Percentiles rank a stretch among this genome's conserved stretches.
phyloP scores from a whole-genome alignment of 1,140 invertebrate genomes.

The Megalopta genalis region DNA sequence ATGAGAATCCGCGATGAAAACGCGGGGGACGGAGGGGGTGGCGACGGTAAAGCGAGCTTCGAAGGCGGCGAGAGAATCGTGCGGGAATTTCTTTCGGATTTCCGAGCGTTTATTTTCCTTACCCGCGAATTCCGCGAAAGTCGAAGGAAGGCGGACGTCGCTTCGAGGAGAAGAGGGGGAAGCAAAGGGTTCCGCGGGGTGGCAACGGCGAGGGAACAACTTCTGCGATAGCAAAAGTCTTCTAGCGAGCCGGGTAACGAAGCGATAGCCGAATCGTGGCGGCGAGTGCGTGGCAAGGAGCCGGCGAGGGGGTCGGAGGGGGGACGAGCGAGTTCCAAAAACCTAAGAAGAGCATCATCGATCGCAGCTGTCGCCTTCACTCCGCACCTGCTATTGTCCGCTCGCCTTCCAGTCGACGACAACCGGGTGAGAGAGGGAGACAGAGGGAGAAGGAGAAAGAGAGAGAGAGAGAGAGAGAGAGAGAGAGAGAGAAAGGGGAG shows the following conservation, averaged over 20 bases:
- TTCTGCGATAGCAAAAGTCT: too few species aligned
- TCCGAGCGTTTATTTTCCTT: too few species aligned
- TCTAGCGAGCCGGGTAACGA: neutral
- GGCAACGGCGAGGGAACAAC: too few species aligned
- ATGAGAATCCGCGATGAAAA: too few species aligned
- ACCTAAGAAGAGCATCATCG: conserved; percentile 75
- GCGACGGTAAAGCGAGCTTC: too few species aligned
- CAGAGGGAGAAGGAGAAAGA: neutral
- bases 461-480: conserved; percentile 2
- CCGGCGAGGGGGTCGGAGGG: conserved; percentile 11
- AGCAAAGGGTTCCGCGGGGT: too few species aligned
- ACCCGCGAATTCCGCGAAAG: too few species aligned
- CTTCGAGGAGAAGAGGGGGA: too few species aligned
- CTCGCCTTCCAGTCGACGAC: conserved; percentile 69
- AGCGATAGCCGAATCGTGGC: conserved; percentile 12
- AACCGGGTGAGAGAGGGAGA: conserved; percentile 51
- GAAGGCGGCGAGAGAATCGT: too few species aligned
- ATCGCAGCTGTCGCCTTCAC: conserved; percentile 77
- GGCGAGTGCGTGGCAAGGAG: neutral
- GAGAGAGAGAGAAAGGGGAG: neutral
- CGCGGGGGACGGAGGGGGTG: too few species aligned
- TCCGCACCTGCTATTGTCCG: conserved; percentile 78
- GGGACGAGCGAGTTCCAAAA: conserved; percentile 67
- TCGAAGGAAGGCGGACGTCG: too few species aligned
- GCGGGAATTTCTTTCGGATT: too few species aligned